phyloP scores from a whole-genome alignment of 2,888 invertebrate species.

The Gortyna flavago region DNA sequence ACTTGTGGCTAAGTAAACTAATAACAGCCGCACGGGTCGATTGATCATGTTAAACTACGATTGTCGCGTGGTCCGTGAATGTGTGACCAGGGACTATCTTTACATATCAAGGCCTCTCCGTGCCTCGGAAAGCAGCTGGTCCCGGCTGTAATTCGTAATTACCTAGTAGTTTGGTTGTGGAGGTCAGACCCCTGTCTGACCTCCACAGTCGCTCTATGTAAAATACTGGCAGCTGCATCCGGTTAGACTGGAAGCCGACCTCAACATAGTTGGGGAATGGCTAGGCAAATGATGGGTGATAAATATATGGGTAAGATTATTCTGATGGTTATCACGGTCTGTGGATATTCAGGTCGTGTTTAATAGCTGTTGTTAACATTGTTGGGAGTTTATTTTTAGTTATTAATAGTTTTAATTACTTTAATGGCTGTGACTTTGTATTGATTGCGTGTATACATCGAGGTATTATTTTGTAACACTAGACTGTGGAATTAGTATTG shows the following conservation, averaged over 20 bases:
- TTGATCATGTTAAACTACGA: background rate
- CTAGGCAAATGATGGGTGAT: no score
- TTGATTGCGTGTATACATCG: background rate
- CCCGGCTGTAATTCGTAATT: no score
- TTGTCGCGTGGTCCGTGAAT: background rate
- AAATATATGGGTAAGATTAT: conserved; percentile 3
- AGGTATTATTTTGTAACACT: background rate
- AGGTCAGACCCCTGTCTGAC: no score
- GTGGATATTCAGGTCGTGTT: conserved; percentile 4
- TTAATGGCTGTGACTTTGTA: conserved; percentile 1
- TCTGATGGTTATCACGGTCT: background rate
- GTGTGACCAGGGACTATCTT: background rate
- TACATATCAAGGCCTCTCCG: background rate
- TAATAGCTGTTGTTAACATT: conserved; percentile 4
- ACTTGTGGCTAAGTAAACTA: background rate
- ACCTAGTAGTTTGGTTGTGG: no score
- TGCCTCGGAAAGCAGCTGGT: no score
- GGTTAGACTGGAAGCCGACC: no score
- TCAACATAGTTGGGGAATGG: no score
- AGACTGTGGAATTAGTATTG: no score
- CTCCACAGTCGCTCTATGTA: no score
- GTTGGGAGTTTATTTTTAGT: conserved; percentile 6
- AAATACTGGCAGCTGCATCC: no score
- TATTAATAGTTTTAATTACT: conserved; percentile 22
- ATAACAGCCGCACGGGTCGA: background rate